Base-by-base conservation (phyloP, 2,113 vertebrate genomes). In the Toxotes chatareus region DNA sequence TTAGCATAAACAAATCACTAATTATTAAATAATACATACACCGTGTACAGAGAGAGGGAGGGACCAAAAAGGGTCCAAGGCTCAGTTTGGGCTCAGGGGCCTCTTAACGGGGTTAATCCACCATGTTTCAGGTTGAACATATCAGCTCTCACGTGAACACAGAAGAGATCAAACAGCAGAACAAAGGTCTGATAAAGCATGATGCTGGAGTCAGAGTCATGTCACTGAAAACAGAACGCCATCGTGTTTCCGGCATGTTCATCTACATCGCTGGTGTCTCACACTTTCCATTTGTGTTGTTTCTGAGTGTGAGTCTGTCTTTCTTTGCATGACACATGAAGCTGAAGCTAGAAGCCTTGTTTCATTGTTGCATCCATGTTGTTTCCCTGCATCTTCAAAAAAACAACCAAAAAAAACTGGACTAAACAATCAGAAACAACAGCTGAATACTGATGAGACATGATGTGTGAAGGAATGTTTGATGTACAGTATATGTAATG, bases 291-390 rank as follows among this genome's bases (percentile, higher is more conserved):
- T 80, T 60, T 3, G 27, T 78, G 16, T 66, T 62, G 27, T 66
- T 14, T 68, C 47, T 76, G 4, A 73, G 32, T 73, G 38, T 79
- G 31, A 44, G 23, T 71, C 64, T 67, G 76, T 84, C 85, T 38
- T 27, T 62, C 71, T 82, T 75, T 89, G 86, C 89, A 89, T 85
- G 86, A 65, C n/a, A 59, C 17, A 42, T 23, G 11, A 59, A 64
- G 53, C 80, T 76, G 31, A 59, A 70, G 34, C 61, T 31, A 16
- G 31, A 31, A 36, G 61, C 62, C 27, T 59, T 31, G 14, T 59
- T 44, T 67, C 32, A 51, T 27, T 23, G n/a, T 76, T 65, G 80
- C 80, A 62, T 79, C 53, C 31, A 38, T 86, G 57, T 73, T 42
- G 73, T 27, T 86, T 79, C 73, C 61, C 81, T 83, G 81, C 83